Evolutionary conservation across 2,113 vertebrate species (phyloP), one percentile per base, ranked within the genome.

Genomic region (Pygoscelis antarcticus): DNA sequence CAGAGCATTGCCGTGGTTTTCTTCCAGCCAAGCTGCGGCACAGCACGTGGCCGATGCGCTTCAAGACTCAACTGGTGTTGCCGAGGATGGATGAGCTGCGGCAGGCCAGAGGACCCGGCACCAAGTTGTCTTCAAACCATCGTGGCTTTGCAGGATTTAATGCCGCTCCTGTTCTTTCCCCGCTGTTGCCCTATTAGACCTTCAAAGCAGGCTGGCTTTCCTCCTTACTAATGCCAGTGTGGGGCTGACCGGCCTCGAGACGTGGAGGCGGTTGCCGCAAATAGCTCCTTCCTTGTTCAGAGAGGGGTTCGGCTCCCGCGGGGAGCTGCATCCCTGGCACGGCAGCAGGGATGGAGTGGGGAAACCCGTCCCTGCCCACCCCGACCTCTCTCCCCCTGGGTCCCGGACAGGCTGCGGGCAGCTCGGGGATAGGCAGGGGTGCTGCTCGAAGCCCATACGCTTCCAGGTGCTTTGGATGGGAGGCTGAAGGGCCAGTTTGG

Each of bases 21-120:
- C 42, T 16, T 32, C 47, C 23, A 12, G 70, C n/a, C 40, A 62
- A 76, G 20, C n/a, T 3, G 1, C 0, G 11, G 69, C 79, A 34
- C 18, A 19, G 26, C 5, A 1, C 1, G 0, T 32, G 46, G 72
- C 47, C 0, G 0, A 12, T 1, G 3, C 4, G 9, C 62, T 60
- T 42, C 46, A 49, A 25, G 51, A 16, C 79, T 57, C 44, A 25
- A 1, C 12, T 40, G 44, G 62, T 12, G 52, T 19, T 44, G 8
- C 36, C 0, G 4, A 71, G 69, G 58, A 61, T 0, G 4, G 38
- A 72, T 2, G 1, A n/a, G 40, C 25, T 5, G 3, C 3, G 7
- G 30, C 38, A 83, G n/a, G n/a, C 21, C 42, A 30, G 38, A 57
- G 51, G 17, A 32, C 42, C 34, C 0, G 0, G 36, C 83, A 27